These are phyloP conservation scores for Paramormyrops kingsleyae DNA, from an alignment of 2,113 vertebrate genomes.

Conservation along the genomic window DNA sequence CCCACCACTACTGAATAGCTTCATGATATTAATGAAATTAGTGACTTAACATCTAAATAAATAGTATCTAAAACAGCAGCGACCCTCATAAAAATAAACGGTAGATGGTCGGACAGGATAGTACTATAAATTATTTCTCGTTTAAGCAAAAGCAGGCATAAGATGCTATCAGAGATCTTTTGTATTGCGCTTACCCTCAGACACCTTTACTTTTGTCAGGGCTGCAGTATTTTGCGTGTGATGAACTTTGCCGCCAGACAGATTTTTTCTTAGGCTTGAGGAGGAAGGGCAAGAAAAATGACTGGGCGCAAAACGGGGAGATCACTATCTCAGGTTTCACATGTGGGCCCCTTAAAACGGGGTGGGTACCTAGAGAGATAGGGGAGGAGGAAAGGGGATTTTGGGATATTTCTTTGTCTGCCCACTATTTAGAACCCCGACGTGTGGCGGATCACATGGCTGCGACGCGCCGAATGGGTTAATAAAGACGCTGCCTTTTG, in stretches of 20 bases:
- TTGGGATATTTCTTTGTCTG: constrained; percentile 53
- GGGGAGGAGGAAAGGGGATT: constrained; percentile 29
- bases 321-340: constrained; percentile 51
- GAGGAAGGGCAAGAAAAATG: not conserved
- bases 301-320: not conserved
- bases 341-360: constrained; percentile 46
- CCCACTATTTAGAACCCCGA: constrained; percentile 31
- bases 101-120: not conserved
- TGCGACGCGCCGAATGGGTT: constrained; percentile 34
- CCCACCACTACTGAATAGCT: not conserved
- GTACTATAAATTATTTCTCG: not conserved
- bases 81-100: not conserved
- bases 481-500: constrained; percentile 22
- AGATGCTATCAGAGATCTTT: not conserved
- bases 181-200: not conserved
- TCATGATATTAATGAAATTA: not conserved
- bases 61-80: not conserved
- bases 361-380: constrained; percentile 41
- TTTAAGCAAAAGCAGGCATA: not conserved
- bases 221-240: not conserved
- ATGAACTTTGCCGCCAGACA: not conserved
- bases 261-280: not conserved
- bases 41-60: not conserved
- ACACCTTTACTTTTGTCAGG: not conserved
- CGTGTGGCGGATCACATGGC: constrained; percentile 46